Conservation (phyloP, 2,888 invertebrate species). For the Opisthograptis luteolata region DNA sequence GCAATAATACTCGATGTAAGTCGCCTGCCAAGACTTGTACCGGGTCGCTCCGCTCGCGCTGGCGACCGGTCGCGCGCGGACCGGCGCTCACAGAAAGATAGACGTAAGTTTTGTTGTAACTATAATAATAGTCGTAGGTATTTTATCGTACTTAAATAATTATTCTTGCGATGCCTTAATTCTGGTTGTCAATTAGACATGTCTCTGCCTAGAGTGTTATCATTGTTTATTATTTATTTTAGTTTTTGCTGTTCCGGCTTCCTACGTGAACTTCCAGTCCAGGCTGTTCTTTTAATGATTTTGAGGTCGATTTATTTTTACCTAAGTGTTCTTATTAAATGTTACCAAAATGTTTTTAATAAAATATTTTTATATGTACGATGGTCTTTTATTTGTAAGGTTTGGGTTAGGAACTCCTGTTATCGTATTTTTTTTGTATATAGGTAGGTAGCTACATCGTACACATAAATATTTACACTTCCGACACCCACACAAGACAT, state of each 20-base stretch:
- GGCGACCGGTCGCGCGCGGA: constrained; percentile 33
- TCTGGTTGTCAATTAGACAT: constrained; percentile 86
- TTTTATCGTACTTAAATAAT: constrained; percentile 85
- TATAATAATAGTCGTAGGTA: constrained; percentile 84
- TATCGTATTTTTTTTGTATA: not conserved
- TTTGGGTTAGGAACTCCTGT: not conserved
- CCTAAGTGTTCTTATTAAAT: constrained; percentile 86
- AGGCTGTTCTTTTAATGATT: constrained; percentile 85
- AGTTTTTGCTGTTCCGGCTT: constrained; percentile 83
- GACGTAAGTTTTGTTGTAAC: constrained; percentile 82
- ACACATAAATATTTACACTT: too few species aligned
- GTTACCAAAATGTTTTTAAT: constrained; percentile 86
- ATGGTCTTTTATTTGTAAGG: constrained; percentile 53
- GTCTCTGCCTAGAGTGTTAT: constrained; percentile 84
- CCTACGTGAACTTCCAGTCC: constrained; percentile 84
- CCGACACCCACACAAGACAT: constrained; percentile 33
- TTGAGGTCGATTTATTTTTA: constrained; percentile 85
- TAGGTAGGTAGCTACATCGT: not conserved
- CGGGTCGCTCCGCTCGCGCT: constrained; percentile 49
- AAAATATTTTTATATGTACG: constrained; percentile 85
- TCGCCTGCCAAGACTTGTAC: constrained; percentile 65
- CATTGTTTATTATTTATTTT: constrained; percentile 81
- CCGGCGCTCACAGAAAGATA: constrained; percentile 58
- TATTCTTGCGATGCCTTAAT: constrained; percentile 86
- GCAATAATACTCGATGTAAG: constrained; percentile 82